A percentile compares a stretch with the other conserved stretches of the same genome.
phyloP scores from a whole-genome alignment of 2,888 invertebrate genomes.

The Asteroscopus sphinx region DNA sequence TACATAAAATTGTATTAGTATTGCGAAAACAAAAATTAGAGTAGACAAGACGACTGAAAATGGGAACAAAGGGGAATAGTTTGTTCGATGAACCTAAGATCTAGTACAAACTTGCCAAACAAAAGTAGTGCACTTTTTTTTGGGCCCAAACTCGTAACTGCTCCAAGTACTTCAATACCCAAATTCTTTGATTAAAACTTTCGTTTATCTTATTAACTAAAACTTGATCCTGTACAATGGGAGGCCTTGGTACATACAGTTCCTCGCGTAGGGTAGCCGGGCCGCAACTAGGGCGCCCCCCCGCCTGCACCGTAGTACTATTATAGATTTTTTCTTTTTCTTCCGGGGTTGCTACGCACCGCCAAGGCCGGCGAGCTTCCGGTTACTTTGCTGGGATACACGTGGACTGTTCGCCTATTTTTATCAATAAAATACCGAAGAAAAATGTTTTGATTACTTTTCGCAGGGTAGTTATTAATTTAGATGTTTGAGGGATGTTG shows the following conservation, averaged over 20 bases:
- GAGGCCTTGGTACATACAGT: conserved; percentile 47
- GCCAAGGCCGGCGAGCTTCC: conserved; percentile 80
- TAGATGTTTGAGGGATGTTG: conserved; percentile 35
- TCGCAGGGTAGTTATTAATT: conserved; percentile 47
- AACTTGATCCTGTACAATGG: conserved; percentile 35
- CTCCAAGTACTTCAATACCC: not conserved
- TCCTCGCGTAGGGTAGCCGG: conserved; percentile 49
- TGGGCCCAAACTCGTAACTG: not conserved
- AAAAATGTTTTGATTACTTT: conserved; percentile 54
- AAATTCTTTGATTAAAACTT: conserved; percentile 36
- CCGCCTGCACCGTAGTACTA: conserved; percentile 72
- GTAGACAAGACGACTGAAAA: not conserved
- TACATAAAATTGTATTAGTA: no score
- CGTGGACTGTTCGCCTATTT: conserved; percentile 70
- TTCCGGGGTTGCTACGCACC: conserved; percentile 78
- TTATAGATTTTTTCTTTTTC: conserved; percentile 83
- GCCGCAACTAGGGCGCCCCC: conserved; percentile 64
- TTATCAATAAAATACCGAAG: conserved; percentile 61
- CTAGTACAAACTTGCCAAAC: conserved; percentile 8
- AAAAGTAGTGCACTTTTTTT: conserved; percentile 31
- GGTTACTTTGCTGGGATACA: conserved; percentile 71
- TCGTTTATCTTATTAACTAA: conserved; percentile 39
- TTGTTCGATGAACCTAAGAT: not conserved
- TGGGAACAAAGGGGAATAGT: not conserved
- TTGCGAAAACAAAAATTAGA: no score